Conservation (phyloP, 2,888 invertebrate genomes). For the Drosophila setosimentum region DNA sequence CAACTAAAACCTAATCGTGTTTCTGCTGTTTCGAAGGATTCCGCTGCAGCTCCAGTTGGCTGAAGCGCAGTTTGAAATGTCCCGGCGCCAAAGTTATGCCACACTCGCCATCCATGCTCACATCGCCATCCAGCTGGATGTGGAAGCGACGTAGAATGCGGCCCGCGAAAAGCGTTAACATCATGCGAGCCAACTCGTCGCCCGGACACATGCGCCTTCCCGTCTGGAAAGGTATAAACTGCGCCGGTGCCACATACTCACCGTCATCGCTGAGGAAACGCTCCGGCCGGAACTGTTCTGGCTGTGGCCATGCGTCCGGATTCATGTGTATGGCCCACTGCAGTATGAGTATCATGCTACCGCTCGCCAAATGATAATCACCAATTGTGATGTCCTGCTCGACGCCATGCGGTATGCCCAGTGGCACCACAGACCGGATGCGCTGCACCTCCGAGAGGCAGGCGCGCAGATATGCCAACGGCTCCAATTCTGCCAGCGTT, state of each 20-base stretch:
- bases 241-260: constrained; percentile 87
- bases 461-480: constrained; percentile 86
- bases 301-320: constrained; percentile 88
- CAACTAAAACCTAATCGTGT: background rate
- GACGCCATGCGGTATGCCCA: constrained; percentile 94
- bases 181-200: constrained; percentile 92
- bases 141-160: constrained; percentile 88
- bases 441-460: constrained; percentile 92
- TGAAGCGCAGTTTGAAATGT: constrained; percentile 83
- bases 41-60: constrained; percentile 6
- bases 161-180: constrained; percentile 88
- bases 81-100: constrained; percentile 92
- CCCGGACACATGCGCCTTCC: constrained; percentile 96
- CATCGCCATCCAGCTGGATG: constrained; percentile 77
- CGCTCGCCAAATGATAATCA: constrained; percentile 89
- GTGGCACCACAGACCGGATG: constrained; percentile 91
- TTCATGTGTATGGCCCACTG: constrained; percentile 94
- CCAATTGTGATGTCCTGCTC: constrained; percentile 86
- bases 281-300: constrained; percentile 89
- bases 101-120: constrained; percentile 89
- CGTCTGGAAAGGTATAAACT: constrained; percentile 93
- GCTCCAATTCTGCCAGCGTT: constrained; percentile 76
- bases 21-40: background rate
- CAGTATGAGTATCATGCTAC: constrained; percentile 91
- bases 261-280: constrained; percentile 90